These are phyloP conservation scores for Anguilla anguilla DNA, from an alignment of 2,797 vertebrate genomes.

Conservation along the genomic window DNA sequence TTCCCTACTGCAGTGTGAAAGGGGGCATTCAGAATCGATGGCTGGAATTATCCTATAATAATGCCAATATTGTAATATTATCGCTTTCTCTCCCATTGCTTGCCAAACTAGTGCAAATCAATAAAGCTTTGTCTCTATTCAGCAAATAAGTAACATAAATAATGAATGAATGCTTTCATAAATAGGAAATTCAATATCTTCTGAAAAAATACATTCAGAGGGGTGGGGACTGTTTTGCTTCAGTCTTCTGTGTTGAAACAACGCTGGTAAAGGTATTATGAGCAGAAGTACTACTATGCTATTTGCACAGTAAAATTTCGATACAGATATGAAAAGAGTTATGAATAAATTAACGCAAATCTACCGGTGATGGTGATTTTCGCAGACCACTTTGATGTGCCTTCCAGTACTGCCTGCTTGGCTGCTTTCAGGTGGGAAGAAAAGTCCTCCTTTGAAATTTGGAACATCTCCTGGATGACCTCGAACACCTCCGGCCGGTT, in stretches of 20 bases:
- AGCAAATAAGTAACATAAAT: conserved; percentile 58
- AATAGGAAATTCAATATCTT: conserved; percentile 55
- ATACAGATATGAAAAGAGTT: neutral
- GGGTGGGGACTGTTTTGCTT: conserved; percentile 35
- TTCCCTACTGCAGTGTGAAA: neutral
- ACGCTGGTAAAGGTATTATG: conserved; percentile 35
- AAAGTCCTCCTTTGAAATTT: conserved; percentile 90
- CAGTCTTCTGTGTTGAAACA: conserved; percentile 51
- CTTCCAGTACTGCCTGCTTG: conserved; percentile 93
- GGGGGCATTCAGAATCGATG: neutral
- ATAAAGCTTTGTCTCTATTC: conserved; percentile 47
- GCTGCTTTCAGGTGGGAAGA: conserved; percentile 85
- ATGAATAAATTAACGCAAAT: neutral
- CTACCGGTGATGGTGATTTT: conserved; percentile 80
- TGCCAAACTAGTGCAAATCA: conserved; percentile 40
- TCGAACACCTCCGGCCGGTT: conserved; percentile 95
- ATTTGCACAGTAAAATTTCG: neutral
- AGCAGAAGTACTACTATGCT: neutral
- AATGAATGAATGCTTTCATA: conserved; percentile 55
- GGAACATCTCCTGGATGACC: conserved; percentile 94
- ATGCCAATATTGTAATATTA: neutral
- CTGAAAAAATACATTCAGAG: conserved; percentile 44
- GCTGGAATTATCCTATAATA: neutral
- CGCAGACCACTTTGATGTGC: conserved; percentile 98
- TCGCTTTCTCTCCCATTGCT: conserved; percentile 10